These are phyloP conservation scores for Lasius fuliginosus DNA, from an alignment of 2,888 invertebrate genomes.

Conservation along the genomic window DNA sequence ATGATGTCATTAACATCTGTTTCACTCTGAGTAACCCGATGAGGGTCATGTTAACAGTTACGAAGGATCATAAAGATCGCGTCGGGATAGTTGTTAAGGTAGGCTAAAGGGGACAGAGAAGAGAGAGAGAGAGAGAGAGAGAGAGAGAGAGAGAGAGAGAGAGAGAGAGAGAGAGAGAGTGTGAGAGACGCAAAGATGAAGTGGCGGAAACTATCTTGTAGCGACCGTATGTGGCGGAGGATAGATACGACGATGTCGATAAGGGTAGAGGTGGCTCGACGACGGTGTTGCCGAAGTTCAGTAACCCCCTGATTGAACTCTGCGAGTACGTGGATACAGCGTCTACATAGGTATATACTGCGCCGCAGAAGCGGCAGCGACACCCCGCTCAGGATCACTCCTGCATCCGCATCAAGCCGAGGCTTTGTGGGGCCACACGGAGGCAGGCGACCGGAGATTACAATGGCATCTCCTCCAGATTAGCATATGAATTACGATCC, in stretches of 20 bases:
- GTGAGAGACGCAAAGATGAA: slow-evolving; percentile 37
- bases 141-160: neutral
- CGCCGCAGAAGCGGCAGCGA: slow-evolving; percentile 49
- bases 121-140: slow-evolving; percentile 35
- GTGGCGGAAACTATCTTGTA: slow-evolving; percentile 43
- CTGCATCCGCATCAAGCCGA: slow-evolving; percentile 83
- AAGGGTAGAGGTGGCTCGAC: slow-evolving; percentile 54
- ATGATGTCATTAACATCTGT: slow-evolving; percentile 32
- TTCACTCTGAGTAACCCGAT: slow-evolving; percentile 5
- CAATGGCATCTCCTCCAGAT: slow-evolving; percentile 86
- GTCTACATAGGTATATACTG: slow-evolving; percentile 79
- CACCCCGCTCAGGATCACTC: slow-evolving; percentile 81
- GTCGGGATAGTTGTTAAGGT: slow-evolving; percentile 20
- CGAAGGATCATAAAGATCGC: slow-evolving; percentile 25
- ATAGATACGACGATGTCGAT: slow-evolving; percentile 43
- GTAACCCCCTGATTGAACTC: slow-evolving; percentile 82
- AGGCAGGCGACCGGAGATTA: slow-evolving; percentile 85
- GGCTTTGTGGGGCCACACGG: slow-evolving; percentile 83
- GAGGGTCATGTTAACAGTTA: slow-evolving; percentile 22
- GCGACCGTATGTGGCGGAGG: slow-evolving; percentile 38
- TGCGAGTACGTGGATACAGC: slow-evolving; percentile 76
- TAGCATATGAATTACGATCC: slow-evolving; percentile 86
- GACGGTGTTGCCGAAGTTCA: slow-evolving; percentile 79
- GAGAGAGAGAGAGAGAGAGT: slow-evolving; percentile 37
- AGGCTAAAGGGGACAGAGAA: neutral